These are phyloP conservation scores for Monarcha castaneiventris DNA, from an alignment of 2,113 vertebrate genomes.

Conservation along the genomic window DNA sequence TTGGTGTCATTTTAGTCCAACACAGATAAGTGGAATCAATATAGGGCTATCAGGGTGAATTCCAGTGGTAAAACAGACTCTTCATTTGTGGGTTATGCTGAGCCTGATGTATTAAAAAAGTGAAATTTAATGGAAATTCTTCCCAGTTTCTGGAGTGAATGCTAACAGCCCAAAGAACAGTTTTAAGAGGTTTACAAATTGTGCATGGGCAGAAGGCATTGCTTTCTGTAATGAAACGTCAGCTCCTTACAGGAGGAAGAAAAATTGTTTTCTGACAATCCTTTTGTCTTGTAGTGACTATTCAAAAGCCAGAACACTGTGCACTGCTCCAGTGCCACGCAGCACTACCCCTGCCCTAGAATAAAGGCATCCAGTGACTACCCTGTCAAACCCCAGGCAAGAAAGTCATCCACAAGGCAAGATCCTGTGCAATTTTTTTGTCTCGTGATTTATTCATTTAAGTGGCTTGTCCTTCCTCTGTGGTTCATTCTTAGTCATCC, in stretches of 20 bases:
- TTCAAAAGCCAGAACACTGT: background rate
- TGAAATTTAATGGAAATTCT: background rate
- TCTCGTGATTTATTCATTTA: background rate
- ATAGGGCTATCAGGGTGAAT: background rate
- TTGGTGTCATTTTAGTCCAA: background rate
- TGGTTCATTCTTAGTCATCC: constrained; percentile 8
- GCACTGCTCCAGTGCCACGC: background rate
- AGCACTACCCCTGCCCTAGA: background rate
- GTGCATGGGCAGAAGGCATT: background rate
- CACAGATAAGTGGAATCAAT: background rate
- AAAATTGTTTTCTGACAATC: background rate
- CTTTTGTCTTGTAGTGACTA: background rate
- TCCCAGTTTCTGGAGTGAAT: background rate
- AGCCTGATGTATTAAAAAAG: background rate
- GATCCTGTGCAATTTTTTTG: background rate
- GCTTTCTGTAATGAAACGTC: background rate
- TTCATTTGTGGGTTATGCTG: background rate
- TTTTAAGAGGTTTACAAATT: background rate
- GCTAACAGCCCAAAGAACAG: background rate
- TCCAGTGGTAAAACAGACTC: background rate
- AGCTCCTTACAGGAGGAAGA: background rate
- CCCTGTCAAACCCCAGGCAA: background rate
- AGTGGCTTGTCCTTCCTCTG: background rate
- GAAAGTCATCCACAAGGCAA: background rate
- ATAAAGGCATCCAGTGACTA: background rate